Conservation (phyloP, 2,797 vertebrate genomes). For the Sitta carolinensis region DNA sequence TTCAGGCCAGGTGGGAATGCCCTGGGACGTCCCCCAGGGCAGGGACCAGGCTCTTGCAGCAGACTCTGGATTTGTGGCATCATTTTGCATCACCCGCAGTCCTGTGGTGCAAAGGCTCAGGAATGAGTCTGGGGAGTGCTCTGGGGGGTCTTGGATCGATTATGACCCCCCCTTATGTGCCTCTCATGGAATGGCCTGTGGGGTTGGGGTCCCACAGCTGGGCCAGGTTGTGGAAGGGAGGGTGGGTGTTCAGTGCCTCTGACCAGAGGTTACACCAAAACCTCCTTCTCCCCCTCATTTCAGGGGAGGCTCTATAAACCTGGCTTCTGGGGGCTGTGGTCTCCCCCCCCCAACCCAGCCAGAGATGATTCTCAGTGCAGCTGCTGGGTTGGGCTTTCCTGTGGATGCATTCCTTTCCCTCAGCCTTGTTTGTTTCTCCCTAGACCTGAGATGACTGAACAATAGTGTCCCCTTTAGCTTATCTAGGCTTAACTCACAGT, state of each 20-base stretch:
- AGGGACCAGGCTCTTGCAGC: neutral
- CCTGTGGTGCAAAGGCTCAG: neutral
- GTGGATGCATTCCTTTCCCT: neutral
- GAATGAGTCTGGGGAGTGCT: neutral
- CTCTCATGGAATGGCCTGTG: neutral
- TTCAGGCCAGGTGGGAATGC: neutral
- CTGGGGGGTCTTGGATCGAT: neutral
- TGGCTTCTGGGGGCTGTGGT: neutral
- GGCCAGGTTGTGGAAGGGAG: neutral
- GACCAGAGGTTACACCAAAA: neutral
- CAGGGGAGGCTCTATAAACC: neutral
- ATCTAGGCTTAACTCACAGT: neutral
- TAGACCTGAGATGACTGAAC: neutral
- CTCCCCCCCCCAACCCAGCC: neutral
- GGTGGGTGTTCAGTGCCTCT: neutral
- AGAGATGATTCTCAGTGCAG: neutral
- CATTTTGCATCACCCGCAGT: neutral
- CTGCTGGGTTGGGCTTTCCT: neutral
- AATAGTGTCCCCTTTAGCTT: neutral
- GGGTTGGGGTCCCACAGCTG: neutral
- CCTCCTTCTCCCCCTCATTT: neutral
- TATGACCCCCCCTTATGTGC: neutral
- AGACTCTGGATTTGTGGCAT: neutral
- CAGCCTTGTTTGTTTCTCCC: neutral
- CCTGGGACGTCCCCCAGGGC: neutral